Evolutionary conservation across 2,888 invertebrate genomes (phyloP).

Genomic region (Barypeithes pellucidus): DNA sequence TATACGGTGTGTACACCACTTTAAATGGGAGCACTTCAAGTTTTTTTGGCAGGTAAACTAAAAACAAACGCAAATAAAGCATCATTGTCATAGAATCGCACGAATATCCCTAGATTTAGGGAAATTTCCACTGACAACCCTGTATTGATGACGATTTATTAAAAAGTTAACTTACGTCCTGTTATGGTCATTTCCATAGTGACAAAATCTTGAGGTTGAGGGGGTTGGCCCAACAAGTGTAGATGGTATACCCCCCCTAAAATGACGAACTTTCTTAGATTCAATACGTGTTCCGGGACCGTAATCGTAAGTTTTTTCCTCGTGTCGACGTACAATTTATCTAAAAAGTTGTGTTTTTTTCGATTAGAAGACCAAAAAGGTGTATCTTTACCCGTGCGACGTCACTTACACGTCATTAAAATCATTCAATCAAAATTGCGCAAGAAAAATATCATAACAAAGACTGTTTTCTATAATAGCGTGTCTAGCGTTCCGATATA

Average conservation of each 20-base stretch:
- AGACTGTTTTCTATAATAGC: no score
- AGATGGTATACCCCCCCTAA: slow-evolving; percentile 85
- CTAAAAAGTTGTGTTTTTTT: slow-evolving; percentile 66
- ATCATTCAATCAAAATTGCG: no score
- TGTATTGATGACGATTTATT: not conserved
- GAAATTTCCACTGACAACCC: no score
- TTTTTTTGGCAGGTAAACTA: slow-evolving; percentile 76
- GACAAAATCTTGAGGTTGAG: slow-evolving; percentile 79
- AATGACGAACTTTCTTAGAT: slow-evolving; percentile 82
- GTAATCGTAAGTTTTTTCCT: slow-evolving; percentile 68
- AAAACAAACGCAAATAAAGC: slow-evolving; percentile 3
- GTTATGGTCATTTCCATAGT: slow-evolving; percentile 72
- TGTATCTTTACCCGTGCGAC: no score
- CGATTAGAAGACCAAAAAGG: no score
- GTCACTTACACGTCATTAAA: no score
- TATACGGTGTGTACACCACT: slow-evolving; percentile 79
- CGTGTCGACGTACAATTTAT: slow-evolving; percentile 69
- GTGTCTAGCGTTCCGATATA: no score
- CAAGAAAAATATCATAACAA: no score
- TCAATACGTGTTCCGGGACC: slow-evolving; percentile 76
- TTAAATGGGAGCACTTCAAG: slow-evolving; percentile 77
- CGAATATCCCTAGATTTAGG: no score
- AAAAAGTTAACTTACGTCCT: slow-evolving; percentile 71
- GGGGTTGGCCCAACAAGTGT: slow-evolving; percentile 83
- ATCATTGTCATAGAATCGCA: not conserved